Conservation (phyloP, 1,140 invertebrate species). For the Tyrophagus putrescentiae region DNA sequence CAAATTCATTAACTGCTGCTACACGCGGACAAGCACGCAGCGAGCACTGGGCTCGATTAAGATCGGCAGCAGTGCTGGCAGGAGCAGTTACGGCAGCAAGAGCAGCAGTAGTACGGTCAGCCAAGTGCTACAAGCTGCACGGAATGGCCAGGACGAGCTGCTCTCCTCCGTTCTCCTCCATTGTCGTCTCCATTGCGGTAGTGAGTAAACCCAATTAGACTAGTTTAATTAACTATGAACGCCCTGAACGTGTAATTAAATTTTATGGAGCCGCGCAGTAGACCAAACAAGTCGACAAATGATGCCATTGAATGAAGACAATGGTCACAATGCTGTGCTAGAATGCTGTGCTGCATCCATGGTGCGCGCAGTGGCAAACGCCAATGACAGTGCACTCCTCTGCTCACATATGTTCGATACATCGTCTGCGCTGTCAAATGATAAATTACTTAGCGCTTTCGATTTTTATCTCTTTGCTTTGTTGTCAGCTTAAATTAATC, state of each 20-base stretch:
- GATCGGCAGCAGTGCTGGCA: neutral
- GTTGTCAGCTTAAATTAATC: neutral
- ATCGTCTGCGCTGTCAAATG: constrained; percentile 2
- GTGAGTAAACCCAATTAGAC: too few relatives aligned
- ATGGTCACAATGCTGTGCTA: too few relatives aligned
- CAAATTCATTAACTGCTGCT: neutral
- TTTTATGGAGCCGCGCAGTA: neutral
- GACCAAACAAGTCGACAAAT: constrained; percentile 1
- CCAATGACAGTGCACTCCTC: neutral
- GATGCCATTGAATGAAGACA: neutral
- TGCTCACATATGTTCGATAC: constrained; percentile 5
- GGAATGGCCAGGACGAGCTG: too few relatives aligned
- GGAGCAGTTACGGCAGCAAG: neutral
- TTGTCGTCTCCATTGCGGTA: too few relatives aligned
- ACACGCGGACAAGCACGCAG: neutral
- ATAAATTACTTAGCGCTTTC: constrained; percentile 6
- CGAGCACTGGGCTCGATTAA: neutral
- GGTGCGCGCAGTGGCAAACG: neutral
- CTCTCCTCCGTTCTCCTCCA: too few relatives aligned
- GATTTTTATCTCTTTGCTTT: constrained; percentile 10
- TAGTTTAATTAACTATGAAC: constrained; percentile 11
- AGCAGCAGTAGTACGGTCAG: neutral
- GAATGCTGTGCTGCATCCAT: too few relatives aligned
- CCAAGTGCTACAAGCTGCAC: too few relatives aligned
- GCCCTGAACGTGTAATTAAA: constrained; percentile 4